Evolutionary conservation across 2,888 invertebrate species (phyloP), one percentile per base, ranked within the genome.

Genomic region (Yponomeuta sedellus): DNA sequence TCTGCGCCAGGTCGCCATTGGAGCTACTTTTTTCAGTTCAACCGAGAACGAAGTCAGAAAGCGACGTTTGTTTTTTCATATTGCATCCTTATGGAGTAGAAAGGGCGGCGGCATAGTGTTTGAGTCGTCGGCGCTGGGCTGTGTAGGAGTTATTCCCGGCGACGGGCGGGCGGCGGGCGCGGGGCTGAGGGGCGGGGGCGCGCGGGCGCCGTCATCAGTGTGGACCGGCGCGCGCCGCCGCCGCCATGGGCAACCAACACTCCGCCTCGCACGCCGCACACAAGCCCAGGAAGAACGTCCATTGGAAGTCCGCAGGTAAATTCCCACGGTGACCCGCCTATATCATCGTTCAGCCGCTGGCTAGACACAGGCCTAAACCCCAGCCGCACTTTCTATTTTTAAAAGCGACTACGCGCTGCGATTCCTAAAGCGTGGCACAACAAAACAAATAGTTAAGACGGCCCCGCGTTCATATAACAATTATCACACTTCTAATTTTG

Each of bases 291-390:
- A 95, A 95, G 90, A 95, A 94, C 92, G 94, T 96, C 76, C 96
- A 95, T 90, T 96, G 96, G 96, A 96, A 95, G 90, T 94, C 95
- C 75, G 95, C 96, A 95, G 96, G 96, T 96, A 94, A 89, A 70
- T 44, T 40, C 64, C 70, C 39, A 69, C 71, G 69, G 68, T 68
- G 66, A 67, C 67, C 67, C 69, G 68, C 64, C 66, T 61, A 66
- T 66, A 65, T 66, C 63, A 61, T 19, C 63, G 64, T 40, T 19
- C 63, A 66, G 69, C 61, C 44, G 61, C 69, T 67, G 66, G 64
- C 63, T 67, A 72, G 70, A 69, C 66, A 67, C 67, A 56, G 56
- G 22, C 68, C 73, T 69, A 71, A 79, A 76, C 79, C 79, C 79
- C 78, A 76, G 75, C 74, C 78, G 73, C 74, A 72, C 73, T 72